Base-by-base conservation (phyloP, 2,888 invertebrate genomes). In the Yponomeuta plumbellus region DNA sequence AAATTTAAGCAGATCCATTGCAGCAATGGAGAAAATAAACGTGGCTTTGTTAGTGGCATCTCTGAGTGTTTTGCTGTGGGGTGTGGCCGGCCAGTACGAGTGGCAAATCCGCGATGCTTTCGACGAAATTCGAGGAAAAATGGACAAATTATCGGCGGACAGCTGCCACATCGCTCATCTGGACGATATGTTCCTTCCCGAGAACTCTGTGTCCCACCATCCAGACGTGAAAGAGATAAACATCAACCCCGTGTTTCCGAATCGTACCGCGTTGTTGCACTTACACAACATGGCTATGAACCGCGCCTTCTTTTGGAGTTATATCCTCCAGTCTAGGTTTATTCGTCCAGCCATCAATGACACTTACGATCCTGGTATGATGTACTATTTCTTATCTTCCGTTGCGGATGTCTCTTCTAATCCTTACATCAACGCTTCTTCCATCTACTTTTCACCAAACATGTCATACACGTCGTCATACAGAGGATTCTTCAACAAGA, bases 201-300 rank as follows among this genome's bases (percentile, higher is more conserved):
- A 94, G 65, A 96, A 97, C 71, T 92, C 97, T 0, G 95, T 99
- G 0, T 97, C 98, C 0, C 98, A 98, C 80, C 92, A 96, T 71
- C 98, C 98, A 0, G 97, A 98, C 76, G 97, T 98, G 69, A 97
- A 98, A 84, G 97, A 98, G 79, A 94, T 98, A 69, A 97, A 98
- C 77, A 96, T 98, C 66, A 98, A 98, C 90, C 97, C 98, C 11
- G 94, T 98, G 65, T 97, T 97, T 77, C 97, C 97, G 0, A 99
- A 99, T 88, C 94, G 99, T 75, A 98, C 99, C 0, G 96, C 96
- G 26, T 86, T 99, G 74, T 88, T 98, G 67, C 98, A 99, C 89
- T 89, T 98, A 68, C 98, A 99, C 83, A 99, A 99, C 83, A 95
- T 98, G 95, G 99, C 98, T n/a, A 91, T 98, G 80, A 98, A 96